Evolutionary conservation across 2,797 vertebrate species (phyloP).

Genomic region (Ambastaia sidthimunki): DNA sequence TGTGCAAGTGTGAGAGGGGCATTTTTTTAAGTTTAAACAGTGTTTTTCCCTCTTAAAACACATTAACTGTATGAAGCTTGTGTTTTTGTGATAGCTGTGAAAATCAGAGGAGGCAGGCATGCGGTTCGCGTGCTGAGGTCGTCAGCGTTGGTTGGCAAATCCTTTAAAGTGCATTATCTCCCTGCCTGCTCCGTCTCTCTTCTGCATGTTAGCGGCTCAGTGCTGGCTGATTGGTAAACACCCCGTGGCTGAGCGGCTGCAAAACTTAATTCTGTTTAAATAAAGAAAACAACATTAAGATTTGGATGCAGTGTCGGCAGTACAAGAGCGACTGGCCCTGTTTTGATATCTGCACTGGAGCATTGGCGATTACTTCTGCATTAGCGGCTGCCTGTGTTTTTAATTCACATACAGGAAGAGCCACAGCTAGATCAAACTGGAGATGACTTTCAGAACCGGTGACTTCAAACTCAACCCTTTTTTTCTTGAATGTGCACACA

Average conservation of each 20-base stretch:
- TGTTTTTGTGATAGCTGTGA: conserved; percentile 45
- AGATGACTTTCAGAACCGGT: conserved; percentile 53
- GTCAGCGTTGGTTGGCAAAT: conserved; percentile 65
- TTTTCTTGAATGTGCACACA: conserved; percentile 23
- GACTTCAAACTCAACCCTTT: conserved; percentile 47
- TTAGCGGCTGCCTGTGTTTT: conserved; percentile 65
- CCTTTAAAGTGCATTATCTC: conserved; percentile 77
- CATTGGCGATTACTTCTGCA: conserved; percentile 67
- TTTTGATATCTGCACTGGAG: conserved; percentile 67
- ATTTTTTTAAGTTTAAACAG: neutral
- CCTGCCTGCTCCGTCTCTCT: conserved; percentile 64
- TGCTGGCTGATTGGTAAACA: conserved; percentile 75
- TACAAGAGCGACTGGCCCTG: conserved; percentile 60
- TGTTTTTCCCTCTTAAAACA: conserved; percentile 26
- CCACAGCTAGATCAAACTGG: conserved; percentile 53
- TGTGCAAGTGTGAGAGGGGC: neutral
- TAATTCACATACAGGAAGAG: conserved; percentile 56
- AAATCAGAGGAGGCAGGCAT: conserved; percentile 65
- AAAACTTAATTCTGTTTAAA: conserved; percentile 76
- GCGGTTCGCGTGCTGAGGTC: conserved; percentile 63
- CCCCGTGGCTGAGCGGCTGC: conserved; percentile 68
- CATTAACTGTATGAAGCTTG: conserved; percentile 12
- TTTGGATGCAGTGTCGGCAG: conserved; percentile 58
- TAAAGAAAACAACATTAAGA: conserved; percentile 70
- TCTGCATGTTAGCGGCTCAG: conserved; percentile 59